phyloP scores from a whole-genome alignment of 1,140 invertebrate species.

The Campoletis sonorensis region DNA sequence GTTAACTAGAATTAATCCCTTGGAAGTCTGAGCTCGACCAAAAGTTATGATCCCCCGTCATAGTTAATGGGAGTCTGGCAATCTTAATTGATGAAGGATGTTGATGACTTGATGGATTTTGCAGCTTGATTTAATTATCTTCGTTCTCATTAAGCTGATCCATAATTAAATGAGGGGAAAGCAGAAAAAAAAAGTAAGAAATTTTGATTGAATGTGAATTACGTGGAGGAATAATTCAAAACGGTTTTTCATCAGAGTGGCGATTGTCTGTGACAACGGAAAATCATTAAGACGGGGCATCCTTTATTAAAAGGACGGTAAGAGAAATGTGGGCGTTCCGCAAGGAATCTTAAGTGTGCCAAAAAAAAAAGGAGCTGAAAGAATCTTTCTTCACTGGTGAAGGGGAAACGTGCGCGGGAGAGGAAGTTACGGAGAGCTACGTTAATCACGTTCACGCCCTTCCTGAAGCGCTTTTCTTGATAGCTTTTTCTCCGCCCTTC shows the following conservation, averaged over 20 bases:
- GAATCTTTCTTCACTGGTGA: conserved; percentile 7
- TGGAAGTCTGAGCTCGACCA: conserved; percentile 56
- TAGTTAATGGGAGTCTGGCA: not conserved
- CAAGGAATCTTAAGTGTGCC: conserved; percentile 57
- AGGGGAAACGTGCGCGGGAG: conserved; percentile 30
- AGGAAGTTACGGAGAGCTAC: conserved; percentile 41
- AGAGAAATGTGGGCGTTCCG: conserved; percentile 63
- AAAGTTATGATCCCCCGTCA: conserved; percentile 55
- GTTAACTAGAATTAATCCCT: conserved; percentile 64
- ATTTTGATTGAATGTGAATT: not conserved
- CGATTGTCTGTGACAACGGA: not conserved
- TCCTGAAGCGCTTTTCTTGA: conserved; percentile 44
- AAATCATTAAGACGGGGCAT: conserved; percentile 45
- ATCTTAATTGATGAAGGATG: conserved; percentile 9
- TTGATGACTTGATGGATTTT: not conserved
- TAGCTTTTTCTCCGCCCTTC: conserved; percentile 26
- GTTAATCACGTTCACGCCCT: conserved; percentile 67
- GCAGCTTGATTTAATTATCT: not conserved
- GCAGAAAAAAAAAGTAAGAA: not conserved
- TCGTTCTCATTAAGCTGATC: not conserved
- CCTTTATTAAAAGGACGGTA: conserved; percentile 65
- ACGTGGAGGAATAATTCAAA: not conserved
- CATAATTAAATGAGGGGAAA: not conserved
- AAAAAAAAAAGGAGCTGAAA: conserved; percentile 28
- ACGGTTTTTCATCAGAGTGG: conserved; percentile 7